Evolutionary conservation across 2,113 vertebrate species (phyloP).

Genomic region (Myanophis thanlyinensis): DNA sequence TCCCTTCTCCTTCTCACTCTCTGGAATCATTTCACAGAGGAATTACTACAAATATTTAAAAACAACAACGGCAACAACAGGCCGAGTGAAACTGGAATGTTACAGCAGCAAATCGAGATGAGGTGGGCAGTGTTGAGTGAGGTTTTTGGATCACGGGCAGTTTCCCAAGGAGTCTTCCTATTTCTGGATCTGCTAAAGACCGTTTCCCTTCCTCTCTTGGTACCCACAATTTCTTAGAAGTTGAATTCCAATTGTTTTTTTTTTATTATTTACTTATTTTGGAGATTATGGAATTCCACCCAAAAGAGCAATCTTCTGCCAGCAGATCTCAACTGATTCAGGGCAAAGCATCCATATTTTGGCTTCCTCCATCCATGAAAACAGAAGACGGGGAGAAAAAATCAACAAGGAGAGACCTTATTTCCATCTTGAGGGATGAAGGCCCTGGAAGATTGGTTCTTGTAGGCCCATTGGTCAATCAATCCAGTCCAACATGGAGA

Average conservation of each 20-base stretch:
- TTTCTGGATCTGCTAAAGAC: background rate
- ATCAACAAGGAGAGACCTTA: background rate
- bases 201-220: background rate
- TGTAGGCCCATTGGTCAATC: background rate
- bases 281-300: background rate
- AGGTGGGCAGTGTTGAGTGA: no score
- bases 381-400: background rate
- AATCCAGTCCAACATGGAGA: background rate
- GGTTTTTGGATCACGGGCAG: background rate
- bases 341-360: background rate
- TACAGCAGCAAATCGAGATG: background rate
- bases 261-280: no score
- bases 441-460: background rate
- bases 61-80: background rate
- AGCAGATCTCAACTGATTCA: background rate
- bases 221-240: background rate
- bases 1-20: background rate
- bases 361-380: background rate
- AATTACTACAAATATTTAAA: background rate
- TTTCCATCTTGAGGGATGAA: background rate
- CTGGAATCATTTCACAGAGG: constrained; percentile 24
- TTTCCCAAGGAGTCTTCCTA: rapidly evolving
- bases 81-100: background rate
- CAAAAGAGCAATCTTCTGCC: background rate
- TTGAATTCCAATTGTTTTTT: background rate